Base-by-base conservation (phyloP, 2,113 vertebrate genomes). In the Coryphaenoides rupestris region DNA sequence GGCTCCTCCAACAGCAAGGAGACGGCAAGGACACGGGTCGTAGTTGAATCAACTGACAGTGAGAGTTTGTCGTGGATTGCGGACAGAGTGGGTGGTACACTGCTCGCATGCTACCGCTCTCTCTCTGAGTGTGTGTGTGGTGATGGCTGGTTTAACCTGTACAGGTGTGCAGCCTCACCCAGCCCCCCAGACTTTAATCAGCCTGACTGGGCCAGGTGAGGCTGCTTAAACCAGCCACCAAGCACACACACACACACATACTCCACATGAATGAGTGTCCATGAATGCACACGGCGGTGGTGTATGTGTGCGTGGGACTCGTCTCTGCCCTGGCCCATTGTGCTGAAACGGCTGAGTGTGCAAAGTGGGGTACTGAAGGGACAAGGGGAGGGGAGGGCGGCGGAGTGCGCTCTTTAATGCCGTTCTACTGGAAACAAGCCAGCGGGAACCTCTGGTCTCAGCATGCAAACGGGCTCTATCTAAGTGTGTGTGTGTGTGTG, bases 341-440 rank as follows among this genome's bases (percentile, higher is more conserved):
- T 86, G 72, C 67, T 72, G 13, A 40, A 33, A 19, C 62, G 72
- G 66, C 68, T 40, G 33, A 40, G 78, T 82, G 63, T 63, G 62
- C 62, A 84, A 77, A 85, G 82, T 87, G 80, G 28, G 56, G 72
- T 66, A 14, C 70, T 63, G 26, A 49, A 19, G 19, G 19, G 53
- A 59, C 62, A 67, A 21, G 47, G 55, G 21, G 50, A 69, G 55
- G n/a, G n/a, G n/a, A n/a, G n/a, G n/a, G n/a, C n/a, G n/a, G n/a
- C n/a, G n/a, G n/a, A 10, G 55, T 58, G 66, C 12, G 28, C 60
- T 63, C 47, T 33, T 61, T 58, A 57, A 60, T 46, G n/a, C 7
- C 19, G 21, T 50, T 55, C 53, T 52, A 54, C 57, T 65, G 69
- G 52, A 63, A 33, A 68, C 46, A 23, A 46, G 19, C 60, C 17